Conservation (phyloP, 2,113 vertebrate genomes). For the Passerina amoena region DNA sequence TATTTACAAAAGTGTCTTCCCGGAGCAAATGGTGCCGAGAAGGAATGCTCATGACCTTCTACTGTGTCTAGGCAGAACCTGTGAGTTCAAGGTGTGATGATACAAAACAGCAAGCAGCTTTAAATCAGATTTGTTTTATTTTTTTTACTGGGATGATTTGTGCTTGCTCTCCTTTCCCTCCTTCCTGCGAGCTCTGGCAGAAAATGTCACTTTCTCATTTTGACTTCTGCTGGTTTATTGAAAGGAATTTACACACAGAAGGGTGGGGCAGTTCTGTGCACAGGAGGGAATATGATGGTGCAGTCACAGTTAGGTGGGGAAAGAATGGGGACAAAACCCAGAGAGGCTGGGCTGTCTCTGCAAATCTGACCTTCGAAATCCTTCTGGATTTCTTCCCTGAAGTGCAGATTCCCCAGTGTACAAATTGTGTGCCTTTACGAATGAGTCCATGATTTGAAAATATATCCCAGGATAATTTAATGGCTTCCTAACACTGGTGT, state of each 20-base stretch:
- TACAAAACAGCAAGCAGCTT: neutral
- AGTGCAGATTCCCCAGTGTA: neutral
- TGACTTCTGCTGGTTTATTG: neutral
- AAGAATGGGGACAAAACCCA: neutral
- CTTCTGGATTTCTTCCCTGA: neutral
- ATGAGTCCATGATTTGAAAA: neutral
- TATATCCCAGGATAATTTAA: neutral
- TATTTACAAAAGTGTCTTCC: neutral
- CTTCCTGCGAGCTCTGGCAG: neutral
- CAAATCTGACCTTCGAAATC: neutral
- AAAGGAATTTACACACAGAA: neutral
- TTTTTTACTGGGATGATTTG: neutral
- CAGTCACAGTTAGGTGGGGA: neutral
- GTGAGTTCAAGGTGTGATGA: neutral
- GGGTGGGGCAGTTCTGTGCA: neutral
- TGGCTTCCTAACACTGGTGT: neutral
- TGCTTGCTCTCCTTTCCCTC: neutral
- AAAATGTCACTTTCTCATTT: neutral
- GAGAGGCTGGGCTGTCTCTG: neutral
- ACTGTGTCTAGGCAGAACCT: neutral
- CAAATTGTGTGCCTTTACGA: neutral
- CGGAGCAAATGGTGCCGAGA: neutral
- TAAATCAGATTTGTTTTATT: neutral
- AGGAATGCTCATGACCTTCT: neutral
- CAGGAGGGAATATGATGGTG: neutral